These are phyloP conservation scores for Drosophila buzzatii DNA, from an alignment of 2,888 invertebrate genomes.

Conservation along the genomic window DNA sequence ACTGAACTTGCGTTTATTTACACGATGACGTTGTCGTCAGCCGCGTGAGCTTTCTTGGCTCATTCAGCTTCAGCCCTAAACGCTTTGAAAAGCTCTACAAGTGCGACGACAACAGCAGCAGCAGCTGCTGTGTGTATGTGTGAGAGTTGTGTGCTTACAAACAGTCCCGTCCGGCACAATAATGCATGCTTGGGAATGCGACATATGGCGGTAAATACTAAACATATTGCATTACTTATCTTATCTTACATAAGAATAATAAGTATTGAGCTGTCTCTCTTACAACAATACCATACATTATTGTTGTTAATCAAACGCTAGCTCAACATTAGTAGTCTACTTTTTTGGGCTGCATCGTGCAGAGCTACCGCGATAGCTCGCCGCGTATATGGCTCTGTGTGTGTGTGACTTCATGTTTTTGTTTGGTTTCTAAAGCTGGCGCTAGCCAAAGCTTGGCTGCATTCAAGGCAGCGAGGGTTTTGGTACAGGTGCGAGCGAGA, in stretches of 20 bases:
- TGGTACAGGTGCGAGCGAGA: conserved; percentile 56
- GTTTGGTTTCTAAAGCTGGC: conserved; percentile 60
- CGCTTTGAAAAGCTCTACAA: conserved; percentile 58
- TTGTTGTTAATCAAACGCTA: not conserved
- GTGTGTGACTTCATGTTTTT: conserved; percentile 42
- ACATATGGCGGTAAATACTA: not conserved
- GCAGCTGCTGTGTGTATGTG: conserved; percentile 29
- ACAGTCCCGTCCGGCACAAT: conserved; percentile 29
- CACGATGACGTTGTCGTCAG: conserved; percentile 57
- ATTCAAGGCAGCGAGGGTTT: conserved; percentile 29
- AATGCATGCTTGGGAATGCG: not conserved
- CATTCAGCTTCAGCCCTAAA: conserved; percentile 37
- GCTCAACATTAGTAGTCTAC: conserved; percentile 28
- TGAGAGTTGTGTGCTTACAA: conserved; percentile 45
- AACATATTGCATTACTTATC: not conserved
- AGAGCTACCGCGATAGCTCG: conserved; percentile 3
- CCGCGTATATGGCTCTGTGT: conserved; percentile 1
- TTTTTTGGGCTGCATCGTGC: conserved; percentile 39
- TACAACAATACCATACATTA: not conserved
- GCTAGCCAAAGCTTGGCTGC: conserved; percentile 46
- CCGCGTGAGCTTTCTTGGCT: conserved; percentile 44
- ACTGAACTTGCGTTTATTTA: conserved; percentile 73
- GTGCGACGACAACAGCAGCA: conserved; percentile 47
- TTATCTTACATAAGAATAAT: not conserved
- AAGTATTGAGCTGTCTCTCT: not conserved